Base-by-base conservation (phyloP, 2,888 invertebrate species). In the Melanchra persicariae region DNA sequence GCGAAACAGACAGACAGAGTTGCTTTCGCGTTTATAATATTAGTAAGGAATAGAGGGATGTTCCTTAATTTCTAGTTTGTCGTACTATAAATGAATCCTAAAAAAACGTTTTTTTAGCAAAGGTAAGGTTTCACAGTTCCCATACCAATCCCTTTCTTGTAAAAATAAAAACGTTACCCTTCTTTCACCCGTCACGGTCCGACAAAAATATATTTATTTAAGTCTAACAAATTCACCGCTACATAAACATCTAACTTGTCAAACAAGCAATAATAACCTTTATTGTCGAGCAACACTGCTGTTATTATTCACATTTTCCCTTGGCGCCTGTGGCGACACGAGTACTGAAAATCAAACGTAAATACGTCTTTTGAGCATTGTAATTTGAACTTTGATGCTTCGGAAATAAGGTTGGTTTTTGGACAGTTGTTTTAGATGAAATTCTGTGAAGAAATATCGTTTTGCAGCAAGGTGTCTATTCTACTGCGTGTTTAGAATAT, bases 231-330 rank as follows among this genome's bases (percentile, higher is more conserved):
- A 79, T 77, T 69, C 49, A 9, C 55, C 8, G 43, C 67, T 54
- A 81, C 67, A 65, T 75, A 79, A 81, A 81, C 70, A 71, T 17
- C 58, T 57, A 30, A 66, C 55, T 59, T 51, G n/a, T 1, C 19
- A 55, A 67, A 66, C 79, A 82, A 78, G 74, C 79, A 74, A 82
- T 82, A 77, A 82, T 70, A 78, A 74, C 49, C 84, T 70, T 78
- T 77, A 77, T 67, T 74, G 65, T 64, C 54, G 24, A 66, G 71
- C 59, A 62, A 63, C 61, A 52, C 61, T 26, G 59, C 74, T 61
- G 58, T 63, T 74, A 68, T 74, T 76, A 79, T 82, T 81, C 54
- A 55, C 74, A 78, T 69, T 82, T 78, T 85, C 71, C 80, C 74
- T 58, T 82, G 71, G 34, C 68, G 24, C 59, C 58, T 55, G 57